These are phyloP conservation scores for Exephanes ischioxanthus DNA, from an alignment of 2,888 invertebrate genomes.

Conservation along the genomic window DNA sequence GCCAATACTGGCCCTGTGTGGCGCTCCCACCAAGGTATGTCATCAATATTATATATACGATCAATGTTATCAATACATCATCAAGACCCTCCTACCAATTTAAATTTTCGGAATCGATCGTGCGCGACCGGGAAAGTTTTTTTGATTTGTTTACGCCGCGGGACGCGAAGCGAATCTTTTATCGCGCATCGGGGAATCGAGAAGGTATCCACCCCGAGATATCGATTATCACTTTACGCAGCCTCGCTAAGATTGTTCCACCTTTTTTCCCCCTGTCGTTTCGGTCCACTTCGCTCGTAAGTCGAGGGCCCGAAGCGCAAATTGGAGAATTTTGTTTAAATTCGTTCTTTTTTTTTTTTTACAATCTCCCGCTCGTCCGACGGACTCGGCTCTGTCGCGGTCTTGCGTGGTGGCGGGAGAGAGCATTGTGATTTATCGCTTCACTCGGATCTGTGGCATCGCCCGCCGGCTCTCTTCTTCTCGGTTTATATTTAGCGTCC, in stretches of 20 bases:
- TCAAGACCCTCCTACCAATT: background rate
- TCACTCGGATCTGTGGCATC: constrained; percentile 72
- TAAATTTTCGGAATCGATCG: background rate
- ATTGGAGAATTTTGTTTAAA: constrained; percentile 71
- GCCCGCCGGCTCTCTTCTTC: constrained; percentile 54
- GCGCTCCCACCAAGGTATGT: no score
- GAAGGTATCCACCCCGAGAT: constrained; percentile 11
- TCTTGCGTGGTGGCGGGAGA: constrained; percentile 63
- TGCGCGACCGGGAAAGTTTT: background rate
- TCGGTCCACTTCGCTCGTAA: constrained; percentile 22
- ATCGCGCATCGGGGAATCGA: constrained; percentile 17
- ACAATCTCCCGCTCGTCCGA: constrained; percentile 12
- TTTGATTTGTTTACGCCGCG: constrained; percentile 29
- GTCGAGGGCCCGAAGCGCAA: constrained; percentile 67
- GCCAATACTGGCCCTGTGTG: no score
- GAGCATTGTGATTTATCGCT: constrained; percentile 76
- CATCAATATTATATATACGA: no score
- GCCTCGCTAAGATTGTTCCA: constrained; percentile 27
- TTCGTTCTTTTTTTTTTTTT: constrained; percentile 32
- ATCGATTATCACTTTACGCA: constrained; percentile 59
- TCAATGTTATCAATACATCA: background rate
- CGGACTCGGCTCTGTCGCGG: constrained; percentile 48
- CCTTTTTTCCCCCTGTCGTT: constrained; percentile 9
- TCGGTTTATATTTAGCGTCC: constrained; percentile 80
- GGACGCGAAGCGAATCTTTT: background rate